These are phyloP conservation scores for Oplegnathus fasciatus DNA, from an alignment of 2,113 vertebrate genomes.

Conservation along the genomic window DNA sequence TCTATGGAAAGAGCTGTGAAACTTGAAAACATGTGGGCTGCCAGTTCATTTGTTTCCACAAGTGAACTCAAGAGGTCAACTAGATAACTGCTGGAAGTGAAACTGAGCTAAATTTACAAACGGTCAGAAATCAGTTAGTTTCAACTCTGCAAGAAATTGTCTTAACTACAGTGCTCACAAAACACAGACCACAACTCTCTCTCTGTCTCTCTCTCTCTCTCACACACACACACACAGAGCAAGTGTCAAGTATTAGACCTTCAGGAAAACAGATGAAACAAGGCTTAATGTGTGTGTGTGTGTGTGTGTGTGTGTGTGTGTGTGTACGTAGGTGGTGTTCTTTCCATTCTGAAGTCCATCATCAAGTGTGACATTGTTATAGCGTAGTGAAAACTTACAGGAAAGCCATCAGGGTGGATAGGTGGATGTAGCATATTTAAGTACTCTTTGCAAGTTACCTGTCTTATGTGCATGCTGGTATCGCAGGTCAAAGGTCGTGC, in stretches of 20 bases:
- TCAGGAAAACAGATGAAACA: not conserved
- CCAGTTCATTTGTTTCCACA: not conserved
- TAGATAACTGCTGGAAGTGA: slow-evolving; percentile 15
- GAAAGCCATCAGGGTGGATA: not conserved
- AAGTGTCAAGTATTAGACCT: not conserved
- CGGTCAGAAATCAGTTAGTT: not conserved
- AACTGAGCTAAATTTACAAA: slow-evolving; percentile 22
- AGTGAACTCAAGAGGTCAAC: slow-evolving; percentile 24
- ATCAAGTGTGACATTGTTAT: not conserved
- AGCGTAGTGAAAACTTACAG: not conserved
- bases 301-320: too few species aligned
- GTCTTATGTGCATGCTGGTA: slow-evolving; percentile 99
- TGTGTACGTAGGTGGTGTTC: not conserved
- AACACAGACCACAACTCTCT: not conserved
- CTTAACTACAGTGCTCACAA: too few species aligned
- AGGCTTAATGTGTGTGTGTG: too few species aligned
- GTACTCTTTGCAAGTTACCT: slow-evolving; percentile 82
- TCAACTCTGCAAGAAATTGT: not conserved
- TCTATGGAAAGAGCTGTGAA: not conserved
- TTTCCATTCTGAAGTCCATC: not conserved
- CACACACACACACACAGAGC: not conserved
- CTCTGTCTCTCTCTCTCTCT: too few species aligned
- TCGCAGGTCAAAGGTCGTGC: slow-evolving; percentile 97
- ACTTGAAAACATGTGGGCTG: slow-evolving; percentile 23
- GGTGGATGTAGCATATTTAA: not conserved